Conservation (phyloP, 2,113 vertebrate genomes). For the Chionomys nivalis region DNA sequence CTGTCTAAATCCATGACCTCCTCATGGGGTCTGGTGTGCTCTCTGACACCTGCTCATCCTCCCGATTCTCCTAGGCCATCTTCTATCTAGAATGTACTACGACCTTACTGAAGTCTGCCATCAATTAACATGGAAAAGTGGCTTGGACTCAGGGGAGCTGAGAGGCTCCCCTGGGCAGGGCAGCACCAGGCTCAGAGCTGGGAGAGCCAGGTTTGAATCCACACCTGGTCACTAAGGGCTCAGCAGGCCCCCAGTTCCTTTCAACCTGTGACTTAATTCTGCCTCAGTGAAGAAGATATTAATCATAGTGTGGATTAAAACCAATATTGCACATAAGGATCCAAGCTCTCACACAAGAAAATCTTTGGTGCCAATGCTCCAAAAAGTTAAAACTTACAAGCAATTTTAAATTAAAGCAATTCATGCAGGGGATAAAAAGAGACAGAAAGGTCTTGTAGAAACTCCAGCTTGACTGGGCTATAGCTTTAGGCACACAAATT, state of each 20-base stretch:
- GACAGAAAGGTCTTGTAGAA: conserved; percentile 23
- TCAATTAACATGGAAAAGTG: neutral
- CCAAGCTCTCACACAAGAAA: neutral
- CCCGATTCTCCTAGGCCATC: neutral
- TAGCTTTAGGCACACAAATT: neutral
- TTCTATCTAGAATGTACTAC: neutral
- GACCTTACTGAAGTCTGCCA: neutral
- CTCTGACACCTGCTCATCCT: neutral
- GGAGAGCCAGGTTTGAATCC: neutral
- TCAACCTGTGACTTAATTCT: conserved; percentile 1
- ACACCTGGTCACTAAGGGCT: neutral
- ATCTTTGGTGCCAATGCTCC: neutral
- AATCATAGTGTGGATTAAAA: neutral
- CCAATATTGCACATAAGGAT: neutral
- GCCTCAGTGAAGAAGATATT: neutral
- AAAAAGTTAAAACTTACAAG: conserved; percentile 35
- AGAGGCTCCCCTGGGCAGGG: neutral
- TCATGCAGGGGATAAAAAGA: conserved; percentile 23
- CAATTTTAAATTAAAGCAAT: conserved; percentile 53
- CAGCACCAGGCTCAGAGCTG: neutral
- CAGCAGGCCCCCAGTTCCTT: neutral
- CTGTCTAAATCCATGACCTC: neutral
- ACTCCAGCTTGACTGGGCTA: conserved; percentile 8
- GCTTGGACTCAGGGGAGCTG: neutral
- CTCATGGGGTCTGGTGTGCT: neutral